These are phyloP conservation scores for Diorhabda elongata DNA, from an alignment of 1,140 invertebrate species.

Conservation along the genomic window DNA sequence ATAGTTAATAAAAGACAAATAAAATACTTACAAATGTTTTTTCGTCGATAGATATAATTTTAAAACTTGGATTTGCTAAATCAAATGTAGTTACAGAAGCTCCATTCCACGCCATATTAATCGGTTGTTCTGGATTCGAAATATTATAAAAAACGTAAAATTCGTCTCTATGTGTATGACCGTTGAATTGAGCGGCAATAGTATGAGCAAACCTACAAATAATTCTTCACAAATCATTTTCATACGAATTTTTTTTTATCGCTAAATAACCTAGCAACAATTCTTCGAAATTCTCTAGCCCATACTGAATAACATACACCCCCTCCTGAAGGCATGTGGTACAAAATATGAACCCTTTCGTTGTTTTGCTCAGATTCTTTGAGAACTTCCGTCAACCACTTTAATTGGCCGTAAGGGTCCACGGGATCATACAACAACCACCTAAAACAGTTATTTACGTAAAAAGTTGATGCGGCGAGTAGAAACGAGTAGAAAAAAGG, in stretches of 20 bases:
- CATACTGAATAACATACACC: slow-evolving; percentile 59
- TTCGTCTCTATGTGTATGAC: slow-evolving; percentile 78
- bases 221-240: no score
- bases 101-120: slow-evolving; percentile 71
- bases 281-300: slow-evolving; percentile 60
- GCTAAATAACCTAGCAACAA: slow-evolving; percentile 51
- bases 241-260: slow-evolving; percentile 20
- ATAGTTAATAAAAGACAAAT: not conserved
- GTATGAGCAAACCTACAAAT: slow-evolving; percentile 50
- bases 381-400: slow-evolving; percentile 73
- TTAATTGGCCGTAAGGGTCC: slow-evolving; percentile 66
- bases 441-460: slow-evolving; percentile 22
- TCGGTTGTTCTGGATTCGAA: slow-evolving; percentile 34
- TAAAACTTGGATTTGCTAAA: slow-evolving; percentile 73
- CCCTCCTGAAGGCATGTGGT: slow-evolving; percentile 73
- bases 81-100: slow-evolving; percentile 61
- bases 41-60: slow-evolving; percentile 65
- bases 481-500: no score
- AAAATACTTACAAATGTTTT: slow-evolving; percentile 55
- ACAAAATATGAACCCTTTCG: slow-evolving; percentile 78
- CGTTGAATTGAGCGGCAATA: slow-evolving; percentile 74
- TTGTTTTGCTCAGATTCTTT: slow-evolving; percentile 62
- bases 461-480: no score
- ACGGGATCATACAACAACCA: slow-evolving; percentile 59
- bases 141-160: slow-evolving; percentile 59